phyloP scores from a whole-genome alignment of 2,113 vertebrate genomes.

The human region DNA sequence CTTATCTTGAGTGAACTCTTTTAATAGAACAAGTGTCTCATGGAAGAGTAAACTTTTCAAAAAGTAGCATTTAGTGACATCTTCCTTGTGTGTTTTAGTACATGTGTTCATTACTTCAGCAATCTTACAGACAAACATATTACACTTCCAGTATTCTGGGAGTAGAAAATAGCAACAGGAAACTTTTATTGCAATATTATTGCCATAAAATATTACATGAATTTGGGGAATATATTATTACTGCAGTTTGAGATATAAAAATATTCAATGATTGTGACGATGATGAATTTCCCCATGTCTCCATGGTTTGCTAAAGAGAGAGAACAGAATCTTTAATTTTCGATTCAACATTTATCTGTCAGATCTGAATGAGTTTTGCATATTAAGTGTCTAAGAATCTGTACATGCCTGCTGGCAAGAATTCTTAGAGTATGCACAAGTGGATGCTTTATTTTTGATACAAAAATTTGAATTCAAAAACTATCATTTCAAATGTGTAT shows the following conservation, averaged over 20 bases:
- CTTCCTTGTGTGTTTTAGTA: background rate
- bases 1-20: constrained; percentile 19
- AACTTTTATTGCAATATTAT: background rate
- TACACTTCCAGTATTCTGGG: background rate
- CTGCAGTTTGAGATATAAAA: background rate
- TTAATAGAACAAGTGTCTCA: constrained; percentile 23
- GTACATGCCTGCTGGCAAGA: background rate
- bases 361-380: background rate
- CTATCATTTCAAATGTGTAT: background rate
- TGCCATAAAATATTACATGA: background rate
- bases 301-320: background rate
- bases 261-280: background rate
- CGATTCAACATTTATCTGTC: background rate
- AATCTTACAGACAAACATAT: background rate
- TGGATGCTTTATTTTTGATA: background rate
- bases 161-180: background rate
- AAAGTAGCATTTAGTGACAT: background rate
- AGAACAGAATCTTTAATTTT: background rate
- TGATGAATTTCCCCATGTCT: background rate
- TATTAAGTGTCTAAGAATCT: background rate
- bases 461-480: background rate
- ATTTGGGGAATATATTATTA: background rate
- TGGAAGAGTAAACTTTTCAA: constrained; percentile 14
- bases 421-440: background rate
- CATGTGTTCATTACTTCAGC: background rate